Percentiles rank a stretch among this genome's conserved stretches.
These are phyloP conservation scores for Ariopsis seemanni DNA, from an alignment of 2,113 vertebrate species.

Conservation along the genomic window DNA sequence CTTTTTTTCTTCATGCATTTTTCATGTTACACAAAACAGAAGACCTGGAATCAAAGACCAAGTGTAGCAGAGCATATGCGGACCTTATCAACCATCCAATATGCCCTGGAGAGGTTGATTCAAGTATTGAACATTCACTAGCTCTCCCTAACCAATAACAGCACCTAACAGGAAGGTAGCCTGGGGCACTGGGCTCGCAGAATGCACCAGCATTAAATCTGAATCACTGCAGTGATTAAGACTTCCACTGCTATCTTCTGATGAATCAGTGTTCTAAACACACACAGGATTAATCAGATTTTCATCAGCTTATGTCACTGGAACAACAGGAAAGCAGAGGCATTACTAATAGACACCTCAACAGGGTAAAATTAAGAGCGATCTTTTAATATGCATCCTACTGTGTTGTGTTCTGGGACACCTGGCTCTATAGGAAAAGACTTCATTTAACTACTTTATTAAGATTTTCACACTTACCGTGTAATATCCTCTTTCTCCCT, in stretches of 20 bases:
- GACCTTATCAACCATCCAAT: slow-evolving; percentile 16
- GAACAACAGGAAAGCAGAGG: slow-evolving; percentile 2
- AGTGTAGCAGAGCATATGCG: neutral
- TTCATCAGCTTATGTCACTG: slow-evolving; percentile 22
- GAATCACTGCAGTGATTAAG: slow-evolving; percentile 35
- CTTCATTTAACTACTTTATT: neutral
- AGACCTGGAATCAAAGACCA: neutral
- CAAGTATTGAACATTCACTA: slow-evolving; percentile 29
- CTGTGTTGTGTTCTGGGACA: slow-evolving; percentile 10
- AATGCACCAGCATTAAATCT: slow-evolving; percentile 41
- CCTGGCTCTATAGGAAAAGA: neutral
- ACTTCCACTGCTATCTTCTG: slow-evolving; percentile 17
- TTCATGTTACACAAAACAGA: neutral
- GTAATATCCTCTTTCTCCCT: no score
- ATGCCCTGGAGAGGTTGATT: slow-evolving; percentile 27
- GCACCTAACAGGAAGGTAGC: slow-evolving; percentile 31
- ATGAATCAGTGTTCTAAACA: neutral
- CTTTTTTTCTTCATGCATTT: neutral
- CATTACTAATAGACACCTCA: slow-evolving; percentile 15
- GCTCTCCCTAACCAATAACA: slow-evolving; percentile 34
- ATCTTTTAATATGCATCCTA: neutral
- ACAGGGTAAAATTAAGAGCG: neutral
- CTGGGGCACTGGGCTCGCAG: slow-evolving; percentile 13
- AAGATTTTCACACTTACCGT: neutral
- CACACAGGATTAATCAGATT: neutral